These are phyloP conservation scores for Diaphora mendica DNA, from an alignment of 2,888 invertebrate species.

Conservation along the genomic window DNA sequence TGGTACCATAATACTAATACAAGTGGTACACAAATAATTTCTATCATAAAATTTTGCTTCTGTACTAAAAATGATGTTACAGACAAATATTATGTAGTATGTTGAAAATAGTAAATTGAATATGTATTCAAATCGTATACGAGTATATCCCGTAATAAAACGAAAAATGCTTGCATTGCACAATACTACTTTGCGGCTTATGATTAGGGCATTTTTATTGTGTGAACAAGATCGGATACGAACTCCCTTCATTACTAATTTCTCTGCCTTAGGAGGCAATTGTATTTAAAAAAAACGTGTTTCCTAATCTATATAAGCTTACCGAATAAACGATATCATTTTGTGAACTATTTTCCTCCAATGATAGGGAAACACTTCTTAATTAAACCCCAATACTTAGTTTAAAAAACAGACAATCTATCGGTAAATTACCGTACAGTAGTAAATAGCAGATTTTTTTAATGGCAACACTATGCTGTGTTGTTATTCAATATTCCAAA, in stretches of 20 bases:
- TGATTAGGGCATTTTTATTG: not conserved
- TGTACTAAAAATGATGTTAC: not conserved
- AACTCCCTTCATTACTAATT: not conserved
- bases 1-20: not conserved
- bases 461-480: not conserved
- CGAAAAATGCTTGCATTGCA: not conserved
- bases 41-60: not conserved
- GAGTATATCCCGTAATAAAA: not conserved
- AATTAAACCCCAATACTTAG: not conserved
- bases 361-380: not conserved
- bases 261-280: not conserved
- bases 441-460: too few relatives aligned
- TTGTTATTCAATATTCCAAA: not conserved
- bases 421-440: not conserved
- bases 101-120: not conserved
- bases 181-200: not conserved
- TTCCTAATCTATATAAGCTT: not conserved
- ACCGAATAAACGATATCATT: not conserved
- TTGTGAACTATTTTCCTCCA: not conserved
- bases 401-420: not conserved
- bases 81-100: too few relatives aligned
- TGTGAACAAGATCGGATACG: slow-evolving; percentile 3
- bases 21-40: not conserved
- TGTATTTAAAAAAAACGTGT: not conserved
- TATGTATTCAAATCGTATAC: not conserved